A percentile compares a stretch with the other conserved stretches of the same genome.
These are phyloP conservation scores for Lordiphosa mommai DNA, from an alignment of 1,140 invertebrate genomes.

Conservation along the genomic window DNA sequence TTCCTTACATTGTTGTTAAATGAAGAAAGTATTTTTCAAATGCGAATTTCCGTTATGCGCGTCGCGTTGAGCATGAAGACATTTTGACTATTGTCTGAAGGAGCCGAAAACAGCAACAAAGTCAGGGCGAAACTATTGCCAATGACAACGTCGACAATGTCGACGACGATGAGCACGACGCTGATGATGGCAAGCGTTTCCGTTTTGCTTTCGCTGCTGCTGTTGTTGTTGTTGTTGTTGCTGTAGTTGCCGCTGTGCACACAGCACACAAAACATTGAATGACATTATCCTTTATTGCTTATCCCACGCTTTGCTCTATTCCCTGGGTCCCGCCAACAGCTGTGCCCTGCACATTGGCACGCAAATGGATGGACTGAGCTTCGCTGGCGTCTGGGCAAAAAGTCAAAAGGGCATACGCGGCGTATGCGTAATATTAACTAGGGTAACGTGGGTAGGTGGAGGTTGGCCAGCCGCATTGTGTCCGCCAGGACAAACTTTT, in stretches of 20 bases:
- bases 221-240: slow-evolving; percentile 15
- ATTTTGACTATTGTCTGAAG: slow-evolving; percentile 74
- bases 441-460: slow-evolving; percentile 21
- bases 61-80: slow-evolving; percentile 71
- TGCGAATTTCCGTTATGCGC: slow-evolving; percentile 76
- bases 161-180: slow-evolving; percentile 46
- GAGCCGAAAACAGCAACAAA: slow-evolving; percentile 60
- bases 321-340: slow-evolving; percentile 30
- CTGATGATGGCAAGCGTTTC: slow-evolving; percentile 73
- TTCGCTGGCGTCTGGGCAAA: slow-evolving; percentile 29
- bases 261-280: slow-evolving; percentile 73
- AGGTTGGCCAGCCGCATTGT: slow-evolving; percentile 51
- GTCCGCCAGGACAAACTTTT: slow-evolving; percentile 71
- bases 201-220: slow-evolving; percentile 37
- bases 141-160: slow-evolving; percentile 50
- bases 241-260: slow-evolving; percentile 26
- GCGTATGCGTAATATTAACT: slow-evolving; percentile 75
- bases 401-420: slow-evolving; percentile 72
- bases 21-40: slow-evolving; percentile 78
- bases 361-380: slow-evolving; percentile 35
- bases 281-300: slow-evolving; percentile 79
- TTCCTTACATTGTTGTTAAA: slow-evolving; percentile 70
- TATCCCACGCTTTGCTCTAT: slow-evolving; percentile 57
- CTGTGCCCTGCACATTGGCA: slow-evolving; percentile 56
- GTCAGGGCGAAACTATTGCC: slow-evolving; percentile 63